These are phyloP conservation scores for Homarus gammarus DNA, from an alignment of 2,888 invertebrate genomes.

Conservation along the genomic window DNA sequence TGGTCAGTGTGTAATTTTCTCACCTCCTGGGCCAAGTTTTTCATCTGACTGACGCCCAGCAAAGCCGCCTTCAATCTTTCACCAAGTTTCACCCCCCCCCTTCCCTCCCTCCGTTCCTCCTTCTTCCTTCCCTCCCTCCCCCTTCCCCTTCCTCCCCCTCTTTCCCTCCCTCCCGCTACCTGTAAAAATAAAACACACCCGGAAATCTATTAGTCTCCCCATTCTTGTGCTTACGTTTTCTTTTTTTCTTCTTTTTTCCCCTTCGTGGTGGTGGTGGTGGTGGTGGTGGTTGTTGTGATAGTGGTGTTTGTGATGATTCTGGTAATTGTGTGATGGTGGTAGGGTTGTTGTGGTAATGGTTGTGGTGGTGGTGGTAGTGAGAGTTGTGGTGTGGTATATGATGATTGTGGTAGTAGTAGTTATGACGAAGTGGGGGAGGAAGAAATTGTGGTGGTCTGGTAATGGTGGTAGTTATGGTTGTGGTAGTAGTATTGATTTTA, in stretches of 20 bases:
- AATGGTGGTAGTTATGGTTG: too few species aligned
- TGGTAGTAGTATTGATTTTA: too few species aligned
- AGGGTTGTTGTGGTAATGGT: neutral
- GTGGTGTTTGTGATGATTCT: neutral
- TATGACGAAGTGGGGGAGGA: too few species aligned
- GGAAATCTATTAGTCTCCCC: neutral
- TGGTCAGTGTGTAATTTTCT: neutral
- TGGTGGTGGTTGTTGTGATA: neutral
- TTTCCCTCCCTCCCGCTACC: neutral
- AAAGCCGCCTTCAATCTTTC: neutral
- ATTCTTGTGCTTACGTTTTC: neutral
- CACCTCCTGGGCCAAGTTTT: neutral
- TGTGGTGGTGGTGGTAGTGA: neutral
- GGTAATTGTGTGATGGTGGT: neutral
- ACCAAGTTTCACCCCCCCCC: neutral
- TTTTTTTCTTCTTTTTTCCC: neutral
- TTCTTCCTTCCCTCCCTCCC: too few species aligned
- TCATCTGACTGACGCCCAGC: neutral
- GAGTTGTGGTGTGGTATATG: neutral
- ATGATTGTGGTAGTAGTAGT: neutral
- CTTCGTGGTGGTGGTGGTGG: neutral
- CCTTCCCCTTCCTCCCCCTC: too few species aligned
- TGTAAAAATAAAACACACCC: neutral
- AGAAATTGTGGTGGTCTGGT: too few species aligned
- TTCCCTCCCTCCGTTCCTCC: too few species aligned